These are phyloP conservation scores for Machaerirhynchus nigripectus DNA, from an alignment of 2,113 vertebrate species.

Conservation along the genomic window DNA sequence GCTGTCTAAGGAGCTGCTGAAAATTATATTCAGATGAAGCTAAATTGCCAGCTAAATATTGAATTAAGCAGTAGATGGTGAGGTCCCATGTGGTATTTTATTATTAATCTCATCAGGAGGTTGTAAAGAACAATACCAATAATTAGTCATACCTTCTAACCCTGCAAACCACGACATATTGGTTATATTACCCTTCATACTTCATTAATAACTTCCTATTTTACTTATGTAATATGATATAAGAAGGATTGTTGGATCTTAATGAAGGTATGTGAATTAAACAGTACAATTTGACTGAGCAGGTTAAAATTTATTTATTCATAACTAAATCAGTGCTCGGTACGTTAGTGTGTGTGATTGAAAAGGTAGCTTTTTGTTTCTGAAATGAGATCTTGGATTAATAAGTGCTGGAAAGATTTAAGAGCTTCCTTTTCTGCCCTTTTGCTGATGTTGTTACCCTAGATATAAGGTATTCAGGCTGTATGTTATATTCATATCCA, in stretches of 20 bases:
- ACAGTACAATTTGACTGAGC: background rate
- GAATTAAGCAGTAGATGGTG: conserved; percentile 16
- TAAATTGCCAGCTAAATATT: conserved; percentile 27
- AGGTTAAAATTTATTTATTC: background rate
- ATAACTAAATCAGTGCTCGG: background rate
- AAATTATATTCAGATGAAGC: background rate
- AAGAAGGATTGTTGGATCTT: background rate
- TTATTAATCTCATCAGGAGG: conserved; percentile 37
- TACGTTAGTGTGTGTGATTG: background rate
- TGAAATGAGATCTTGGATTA: background rate
- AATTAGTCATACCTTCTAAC: conserved; percentile 40
- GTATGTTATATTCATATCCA: background rate
- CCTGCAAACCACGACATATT: background rate
- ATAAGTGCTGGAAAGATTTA: background rate
- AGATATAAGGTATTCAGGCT: background rate
- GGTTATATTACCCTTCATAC: background rate
- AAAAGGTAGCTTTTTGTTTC: background rate
- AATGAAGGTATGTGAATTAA: background rate
- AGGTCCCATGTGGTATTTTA: conserved; percentile 28
- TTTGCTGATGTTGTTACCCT: background rate
- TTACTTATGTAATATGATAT: background rate
- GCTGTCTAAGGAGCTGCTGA: background rate
- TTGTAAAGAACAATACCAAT: conserved; percentile 40
- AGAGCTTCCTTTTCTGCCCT: background rate
- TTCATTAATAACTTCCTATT: conserved; percentile 31